A percentile compares a stretch with the other conserved stretches of the same genome.
These are phyloP conservation scores for Limonius californicus DNA, from an alignment of 1,140 invertebrate species.

Conservation along the genomic window DNA sequence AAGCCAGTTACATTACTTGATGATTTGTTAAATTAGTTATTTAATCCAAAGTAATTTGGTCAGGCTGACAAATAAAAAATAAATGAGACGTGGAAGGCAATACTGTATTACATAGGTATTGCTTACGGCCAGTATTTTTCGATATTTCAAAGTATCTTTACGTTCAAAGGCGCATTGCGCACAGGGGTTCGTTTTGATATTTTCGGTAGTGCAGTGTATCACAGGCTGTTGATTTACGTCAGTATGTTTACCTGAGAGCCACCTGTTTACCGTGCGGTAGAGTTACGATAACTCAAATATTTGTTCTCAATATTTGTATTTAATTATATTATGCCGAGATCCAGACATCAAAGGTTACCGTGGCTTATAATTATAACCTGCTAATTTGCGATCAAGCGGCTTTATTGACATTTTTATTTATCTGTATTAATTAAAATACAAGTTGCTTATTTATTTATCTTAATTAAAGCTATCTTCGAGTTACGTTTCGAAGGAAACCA, in stretches of 20 bases:
- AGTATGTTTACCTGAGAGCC: constrained; percentile 8
- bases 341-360: constrained; percentile 7
- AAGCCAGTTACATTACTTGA: too few species aligned
- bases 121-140: not conserved
- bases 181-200: not conserved
- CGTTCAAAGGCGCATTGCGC: not conserved
- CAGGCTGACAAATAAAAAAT: too few species aligned
- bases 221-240: constrained; percentile 4
- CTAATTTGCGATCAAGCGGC: not conserved
- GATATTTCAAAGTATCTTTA: not conserved
- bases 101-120: too few species aligned
- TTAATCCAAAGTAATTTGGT: too few species aligned
- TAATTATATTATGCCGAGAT: constrained; percentile 9
- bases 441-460: not conserved
- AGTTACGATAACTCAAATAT: constrained; percentile 9
- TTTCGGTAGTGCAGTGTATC: not conserved
- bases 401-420: constrained; percentile 1
- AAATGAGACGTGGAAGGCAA: too few species aligned
- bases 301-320: constrained; percentile 9
- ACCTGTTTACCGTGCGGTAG: constrained; percentile 9
- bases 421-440: constrained; percentile 10
- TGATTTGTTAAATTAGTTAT: too few species aligned
- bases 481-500: not conserved
- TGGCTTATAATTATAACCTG: not conserved
- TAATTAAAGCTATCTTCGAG: constrained; percentile 8